phyloP scores from a whole-genome alignment of 2,888 invertebrate genomes.

The Drymonia ruficornis region DNA sequence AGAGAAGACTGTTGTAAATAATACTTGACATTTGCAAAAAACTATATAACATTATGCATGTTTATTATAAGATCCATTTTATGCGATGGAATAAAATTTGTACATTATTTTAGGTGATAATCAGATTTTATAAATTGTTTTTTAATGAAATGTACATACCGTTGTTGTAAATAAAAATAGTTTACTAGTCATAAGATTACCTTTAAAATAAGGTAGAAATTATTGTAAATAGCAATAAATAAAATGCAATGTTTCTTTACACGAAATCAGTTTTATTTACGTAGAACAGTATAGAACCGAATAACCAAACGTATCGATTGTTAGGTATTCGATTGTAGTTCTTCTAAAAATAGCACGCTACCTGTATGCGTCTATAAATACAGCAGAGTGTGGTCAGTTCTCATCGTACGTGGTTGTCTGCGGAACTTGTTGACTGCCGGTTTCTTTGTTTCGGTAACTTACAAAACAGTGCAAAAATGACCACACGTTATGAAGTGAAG shows the following conservation, averaged over 20 bases:
- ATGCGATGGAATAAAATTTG: slow-evolving; percentile 28
- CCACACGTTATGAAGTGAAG: slow-evolving; percentile 58
- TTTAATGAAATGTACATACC: slow-evolving; percentile 48
- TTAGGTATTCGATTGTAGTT: not conserved
- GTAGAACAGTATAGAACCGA: not conserved
- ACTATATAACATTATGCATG: slow-evolving; percentile 25
- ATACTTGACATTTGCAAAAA: slow-evolving; percentile 24
- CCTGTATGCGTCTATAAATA: slow-evolving; percentile 44
- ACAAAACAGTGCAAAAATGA: slow-evolving; percentile 43
- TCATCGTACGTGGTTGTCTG: slow-evolving; percentile 29
- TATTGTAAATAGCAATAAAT: slow-evolving; percentile 60
- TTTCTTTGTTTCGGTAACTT: not conserved
- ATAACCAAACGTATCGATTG: not conserved
- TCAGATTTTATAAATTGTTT: slow-evolving; percentile 48
- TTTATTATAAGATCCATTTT: slow-evolving; percentile 21
- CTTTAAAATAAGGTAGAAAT: slow-evolving; percentile 54
- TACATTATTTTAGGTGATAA: slow-evolving; percentile 29
- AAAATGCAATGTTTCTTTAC: slow-evolving; percentile 48
- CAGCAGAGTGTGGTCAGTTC: slow-evolving; percentile 29
- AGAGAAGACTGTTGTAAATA: slow-evolving; percentile 46
- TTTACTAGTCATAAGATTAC: slow-evolving; percentile 65
- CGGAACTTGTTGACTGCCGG: not conserved
- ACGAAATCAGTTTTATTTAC: slow-evolving; percentile 25
- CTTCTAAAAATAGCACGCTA: slow-evolving; percentile 30
- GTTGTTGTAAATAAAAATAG: slow-evolving; percentile 58